Conservation (phyloP, 2,113 vertebrate species). For the Desmodus rotundus region DNA sequence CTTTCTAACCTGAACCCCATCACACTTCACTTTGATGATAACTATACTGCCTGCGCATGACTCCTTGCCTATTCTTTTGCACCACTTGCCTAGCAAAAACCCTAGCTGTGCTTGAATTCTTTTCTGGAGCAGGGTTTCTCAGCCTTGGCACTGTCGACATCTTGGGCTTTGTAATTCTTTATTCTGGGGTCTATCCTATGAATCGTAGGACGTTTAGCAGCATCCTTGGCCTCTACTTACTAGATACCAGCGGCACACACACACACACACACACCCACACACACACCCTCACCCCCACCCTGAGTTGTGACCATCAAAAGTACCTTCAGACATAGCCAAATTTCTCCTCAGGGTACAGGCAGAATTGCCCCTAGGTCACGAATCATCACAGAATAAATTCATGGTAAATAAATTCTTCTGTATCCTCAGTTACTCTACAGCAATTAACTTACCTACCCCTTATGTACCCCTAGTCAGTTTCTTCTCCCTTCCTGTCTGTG, state of each 20-base stretch:
- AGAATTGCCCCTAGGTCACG: not conserved
- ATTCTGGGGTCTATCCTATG: not conserved
- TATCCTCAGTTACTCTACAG: not conserved
- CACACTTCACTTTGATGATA: not conserved
- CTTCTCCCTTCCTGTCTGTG: not conserved
- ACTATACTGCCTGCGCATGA: not conserved
- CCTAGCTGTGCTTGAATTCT: not conserved
- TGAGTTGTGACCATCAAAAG: not conserved
- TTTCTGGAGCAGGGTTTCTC: not conserved
- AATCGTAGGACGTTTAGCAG: not conserved
- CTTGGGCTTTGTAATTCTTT: not conserved
- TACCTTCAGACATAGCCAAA: not conserved
- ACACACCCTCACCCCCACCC: not conserved
- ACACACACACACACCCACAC: not conserved
- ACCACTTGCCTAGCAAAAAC: not conserved
- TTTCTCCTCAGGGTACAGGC: not conserved
- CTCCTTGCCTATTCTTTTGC: not conserved
- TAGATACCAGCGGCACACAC: not conserved
- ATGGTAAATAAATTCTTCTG: not conserved
- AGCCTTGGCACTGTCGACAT: not conserved
- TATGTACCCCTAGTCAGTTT: not conserved
- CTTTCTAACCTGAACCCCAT: not conserved
- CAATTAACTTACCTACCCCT: not conserved
- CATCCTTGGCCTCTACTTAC: not conserved
- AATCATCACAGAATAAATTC: not conserved